Evolutionary conservation across 2,797 vertebrate genomes (phyloP).

Genomic region (Sebastes nivosus): DNA sequence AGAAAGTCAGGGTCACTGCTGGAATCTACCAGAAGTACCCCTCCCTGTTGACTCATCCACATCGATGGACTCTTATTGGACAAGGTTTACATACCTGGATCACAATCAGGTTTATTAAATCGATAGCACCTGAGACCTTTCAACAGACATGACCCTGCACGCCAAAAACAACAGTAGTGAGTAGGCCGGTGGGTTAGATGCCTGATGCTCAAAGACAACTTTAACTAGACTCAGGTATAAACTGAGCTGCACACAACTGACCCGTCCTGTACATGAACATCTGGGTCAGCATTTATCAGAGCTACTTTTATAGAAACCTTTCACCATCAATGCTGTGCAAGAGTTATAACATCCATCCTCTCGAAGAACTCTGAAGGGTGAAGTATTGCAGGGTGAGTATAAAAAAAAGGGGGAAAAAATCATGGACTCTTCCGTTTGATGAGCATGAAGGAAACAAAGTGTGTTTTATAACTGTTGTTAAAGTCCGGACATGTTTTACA

Average conservation of each 20-base stretch:
- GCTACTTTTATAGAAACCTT: slow-evolving; percentile 10
- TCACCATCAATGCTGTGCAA: background rate
- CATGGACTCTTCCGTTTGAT: background rate
- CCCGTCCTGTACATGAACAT: slow-evolving; percentile 18
- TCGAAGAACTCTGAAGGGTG: background rate
- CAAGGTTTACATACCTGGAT: background rate
- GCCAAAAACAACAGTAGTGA: background rate
- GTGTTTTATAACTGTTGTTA: slow-evolving; percentile 36
- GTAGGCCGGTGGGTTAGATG: background rate
- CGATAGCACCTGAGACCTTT: background rate
- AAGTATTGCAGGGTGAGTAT: background rate
- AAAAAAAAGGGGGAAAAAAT: background rate
- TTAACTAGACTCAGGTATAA: background rate
- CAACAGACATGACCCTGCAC: background rate
- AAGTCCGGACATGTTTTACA: slow-evolving; percentile 5
- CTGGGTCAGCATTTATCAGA: slow-evolving; percentile 14
- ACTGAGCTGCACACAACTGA: slow-evolving; percentile 14
- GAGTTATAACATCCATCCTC: background rate
- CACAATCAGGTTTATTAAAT: background rate
- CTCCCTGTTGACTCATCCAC: slow-evolving; percentile 5
- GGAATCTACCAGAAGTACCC: background rate
- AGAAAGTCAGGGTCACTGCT: background rate
- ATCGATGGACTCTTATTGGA: background rate
- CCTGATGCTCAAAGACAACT: background rate
- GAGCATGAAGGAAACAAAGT: slow-evolving; percentile 8